Conservation (phyloP, 2,113 vertebrate genomes). For the Emydura subglobosa region DNA sequence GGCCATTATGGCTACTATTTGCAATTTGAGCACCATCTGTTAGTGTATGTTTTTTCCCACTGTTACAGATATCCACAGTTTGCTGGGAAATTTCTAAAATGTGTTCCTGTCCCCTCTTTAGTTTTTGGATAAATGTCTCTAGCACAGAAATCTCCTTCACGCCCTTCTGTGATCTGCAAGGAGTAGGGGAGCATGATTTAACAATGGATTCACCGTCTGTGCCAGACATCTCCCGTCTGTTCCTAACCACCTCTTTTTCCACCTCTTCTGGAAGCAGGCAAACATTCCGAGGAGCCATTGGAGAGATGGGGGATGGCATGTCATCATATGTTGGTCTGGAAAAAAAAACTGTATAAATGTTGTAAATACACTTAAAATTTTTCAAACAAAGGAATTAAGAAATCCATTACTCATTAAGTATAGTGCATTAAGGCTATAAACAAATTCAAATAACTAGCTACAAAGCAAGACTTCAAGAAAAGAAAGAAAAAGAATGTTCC, state of each 20-base stretch:
- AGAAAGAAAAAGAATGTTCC: neutral
- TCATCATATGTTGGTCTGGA: conserved; percentile 87
- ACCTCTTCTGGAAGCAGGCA: conserved; percentile 61
- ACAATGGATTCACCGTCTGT: conserved; percentile 57
- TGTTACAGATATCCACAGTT: neutral
- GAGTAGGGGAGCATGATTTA: conserved; percentile 27
- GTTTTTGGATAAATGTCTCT: conserved; percentile 61
- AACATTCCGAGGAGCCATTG: conserved; percentile 74
- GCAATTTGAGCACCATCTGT: conserved; percentile 36
- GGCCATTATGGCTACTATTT: conserved; percentile 57
- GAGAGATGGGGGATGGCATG: conserved; percentile 71
- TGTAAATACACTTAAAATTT: conserved; percentile 3
- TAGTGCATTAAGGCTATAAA: neutral
- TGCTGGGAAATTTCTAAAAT: conserved; percentile 42
- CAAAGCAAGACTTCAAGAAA: neutral
- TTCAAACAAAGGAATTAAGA: neutral
- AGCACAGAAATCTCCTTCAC: conserved; percentile 24
- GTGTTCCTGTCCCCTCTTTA: conserved; percentile 43
- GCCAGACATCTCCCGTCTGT: conserved; percentile 65
- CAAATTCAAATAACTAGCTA: neutral
- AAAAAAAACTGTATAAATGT: conserved; percentile 10
- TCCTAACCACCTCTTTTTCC: conserved; percentile 59
- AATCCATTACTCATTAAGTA: neutral
- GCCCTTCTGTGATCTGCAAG: conserved; percentile 5
- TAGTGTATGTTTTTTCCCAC: conserved; percentile 30